A percentile compares a stretch with the other conserved stretches of the same genome.
Evolutionary conservation across 37 sponge, comb jelly and placozoan species (phyloP).

Genomic region (Sycon ciliatum): DNA sequence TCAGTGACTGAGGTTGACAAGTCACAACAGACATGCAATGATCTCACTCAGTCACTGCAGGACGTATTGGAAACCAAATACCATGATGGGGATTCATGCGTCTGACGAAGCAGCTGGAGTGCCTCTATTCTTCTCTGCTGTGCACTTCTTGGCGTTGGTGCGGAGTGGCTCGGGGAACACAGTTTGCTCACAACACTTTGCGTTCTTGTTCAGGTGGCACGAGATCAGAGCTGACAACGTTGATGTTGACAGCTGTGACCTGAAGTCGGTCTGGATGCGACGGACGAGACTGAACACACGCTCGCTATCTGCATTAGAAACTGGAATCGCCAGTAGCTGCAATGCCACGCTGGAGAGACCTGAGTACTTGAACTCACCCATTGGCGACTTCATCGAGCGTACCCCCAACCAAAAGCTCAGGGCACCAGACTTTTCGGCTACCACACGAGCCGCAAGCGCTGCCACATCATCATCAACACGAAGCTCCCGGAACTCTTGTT

Average conservation of each 20-base stretch:
- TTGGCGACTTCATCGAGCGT: constrained; percentile 28
- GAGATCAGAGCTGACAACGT: constrained; percentile 27
- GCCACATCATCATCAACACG: constrained; percentile 12
- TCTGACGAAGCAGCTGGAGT: no score
- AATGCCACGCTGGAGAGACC: constrained; percentile 24
- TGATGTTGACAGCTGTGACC: constrained; percentile 13
- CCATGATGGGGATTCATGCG: no score
- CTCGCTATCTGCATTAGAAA: constrained; percentile 34
- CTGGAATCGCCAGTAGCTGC: constrained; percentile 27
- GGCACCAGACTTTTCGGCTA: constrained; percentile 12
- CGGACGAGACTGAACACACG: constrained; percentile 30
- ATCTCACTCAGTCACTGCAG: no score
- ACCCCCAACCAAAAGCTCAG: constrained; percentile 16
- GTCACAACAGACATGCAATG: no score
- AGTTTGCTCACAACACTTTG: constrained; percentile 23
- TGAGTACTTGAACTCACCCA: constrained; percentile 36
- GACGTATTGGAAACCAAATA: no score
- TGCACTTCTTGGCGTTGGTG: neutral
- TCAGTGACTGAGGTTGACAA: no score
- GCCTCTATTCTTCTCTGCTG: no score
- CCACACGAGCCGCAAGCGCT: no score
- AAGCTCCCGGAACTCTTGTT: constrained; percentile 19
- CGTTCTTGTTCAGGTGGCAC: constrained; percentile 32
- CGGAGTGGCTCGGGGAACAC: constrained; percentile 14
- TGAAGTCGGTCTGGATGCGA: constrained; percentile 25